Percentiles rank a stretch among this genome's conserved stretches.
These are phyloP conservation scores for Lingula anatina DNA, from an alignment of 2,888 invertebrate species.

Conservation along the genomic window DNA sequence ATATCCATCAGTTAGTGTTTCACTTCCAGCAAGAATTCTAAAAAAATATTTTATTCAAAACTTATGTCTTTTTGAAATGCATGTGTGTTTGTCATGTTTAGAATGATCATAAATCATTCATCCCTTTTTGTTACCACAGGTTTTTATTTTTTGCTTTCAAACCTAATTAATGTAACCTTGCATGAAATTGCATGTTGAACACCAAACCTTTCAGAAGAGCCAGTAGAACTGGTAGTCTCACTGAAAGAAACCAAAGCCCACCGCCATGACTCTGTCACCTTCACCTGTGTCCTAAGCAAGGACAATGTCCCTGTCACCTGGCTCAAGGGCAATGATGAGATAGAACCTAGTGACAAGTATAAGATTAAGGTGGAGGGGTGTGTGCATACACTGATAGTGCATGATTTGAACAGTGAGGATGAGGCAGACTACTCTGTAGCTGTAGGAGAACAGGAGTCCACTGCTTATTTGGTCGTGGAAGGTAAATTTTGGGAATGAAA, in stretches of 20 bases:
- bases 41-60: not conserved
- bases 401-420: constrained; percentile 24
- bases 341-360: constrained; percentile 21
- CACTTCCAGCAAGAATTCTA: too few species aligned
- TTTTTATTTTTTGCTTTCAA: not conserved
- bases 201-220: constrained; percentile 25
- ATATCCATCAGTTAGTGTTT: too few species aligned
- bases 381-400: constrained; percentile 27
- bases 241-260: constrained; percentile 25
- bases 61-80: too few species aligned
- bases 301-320: constrained; percentile 75
- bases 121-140: not conserved
- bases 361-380: constrained; percentile 24
- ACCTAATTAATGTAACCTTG: not conserved
- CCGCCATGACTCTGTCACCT: constrained; percentile 23
- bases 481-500: constrained; percentile 47
- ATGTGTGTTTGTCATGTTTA: not conserved
- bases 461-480: constrained; percentile 30
- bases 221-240: constrained; percentile 30
- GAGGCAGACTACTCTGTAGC: constrained; percentile 27
- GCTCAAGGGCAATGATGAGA: constrained; percentile 56
- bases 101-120: not conserved
- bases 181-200: not conserved
- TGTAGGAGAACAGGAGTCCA: constrained; percentile 22
- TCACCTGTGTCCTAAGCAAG: constrained; percentile 71